Evolutionary conservation across 37 sponge, comb jelly and placozoan genomes (phyloP), one percentile per base, ranked within the genome.

Genomic region (Aplysina aerophoba): DNA sequence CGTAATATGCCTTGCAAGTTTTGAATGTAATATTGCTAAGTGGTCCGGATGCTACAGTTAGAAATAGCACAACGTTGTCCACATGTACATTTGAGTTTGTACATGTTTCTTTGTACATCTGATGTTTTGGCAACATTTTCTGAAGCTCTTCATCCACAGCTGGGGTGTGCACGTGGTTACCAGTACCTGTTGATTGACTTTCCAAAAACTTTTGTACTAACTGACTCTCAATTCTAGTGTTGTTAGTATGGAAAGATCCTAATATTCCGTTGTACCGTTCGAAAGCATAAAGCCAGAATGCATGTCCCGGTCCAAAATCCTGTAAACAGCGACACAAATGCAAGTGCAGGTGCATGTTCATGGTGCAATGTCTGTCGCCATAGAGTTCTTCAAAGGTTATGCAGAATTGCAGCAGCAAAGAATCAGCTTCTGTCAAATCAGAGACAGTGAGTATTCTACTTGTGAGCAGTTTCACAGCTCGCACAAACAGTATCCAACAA

Each of bases 211-310:
- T 84, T 25, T 41, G 37, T 71, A 89, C 67, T 33, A 89, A 37
- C 61, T 89, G 90, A 33, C 37, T 20, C 37, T 89, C 85, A 20
- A 89, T 41, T 12, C 81, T 19, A 59, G 68, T 80, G 28, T 67
- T 68, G 58, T 89, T 89, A 5, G 82, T 89, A 4, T 37, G 71
- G 34, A 55, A 57, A 0, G 90, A 65, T 53, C 90, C 90, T 11
- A 89, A 38, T 28, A 89, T 71, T 14, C 90, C 90, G 85, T 89
- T 89, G 34, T 38, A 88, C 21, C 85, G n/a, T 59, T 89, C 90
- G 36, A 85, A 89, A 35, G 85, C 57, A 69, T 59, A 85, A 54
- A 77, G 73, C 90, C 90, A 90, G 54, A 85, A 85, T 11, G 86
- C 83, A 86, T 90, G 86, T 0, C 59, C 30, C 14, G 89, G 89